Evolutionary conservation across 2,888 invertebrate species (phyloP), one percentile per base, ranked within the genome.

Genomic region (Rapana venosa): DNA sequence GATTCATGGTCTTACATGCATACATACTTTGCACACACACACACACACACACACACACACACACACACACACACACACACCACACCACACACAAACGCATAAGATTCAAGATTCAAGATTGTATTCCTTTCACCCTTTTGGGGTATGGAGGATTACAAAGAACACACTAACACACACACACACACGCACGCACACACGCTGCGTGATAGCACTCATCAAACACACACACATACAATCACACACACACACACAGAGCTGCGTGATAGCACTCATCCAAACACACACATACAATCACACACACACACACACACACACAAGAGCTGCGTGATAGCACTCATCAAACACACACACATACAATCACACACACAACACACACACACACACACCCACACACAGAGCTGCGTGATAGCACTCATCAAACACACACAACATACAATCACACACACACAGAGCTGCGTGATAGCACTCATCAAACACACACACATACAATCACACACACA

Each of bases 11-110:
- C n/a, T n/a, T n/a, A n/a, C n/a, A n/a, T n/a, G n/a, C n/a, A 47
- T 47, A 47, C 47, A 47, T 8, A 8, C 47, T 47, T 5, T 8
- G 8, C 47, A 47, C 47, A 70, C 70, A 70, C 70, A 70, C 70
- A 70, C 70, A 70, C 70, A 70, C 70, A 70, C 70, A 70, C 70
- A 70, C 70, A n/a, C 70, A n/a, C 70, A n/a, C 70, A n/a, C n/a
- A 70, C 70, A n/a, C 70, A 70, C 70, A n/a, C 70, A 70, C 70
- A 47, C 47, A 47, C 47, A 47, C 47, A 47, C 47, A 47, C 47
- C 47, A 47, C 47, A 47, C 2, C 47, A 47, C 47, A 47, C 47
- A 47, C 47, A 47, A 2, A 47, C 47, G n/a, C n/a, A n/a, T n/a
- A n/a, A n/a, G n/a, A n/a, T n/a, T n/a, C n/a, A n/a, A n/a, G n/a